Percentiles rank a stretch among this genome's conserved stretches.
These are phyloP conservation scores for Tupaia tana DNA, from an alignment of 2,113 vertebrate species.

Conservation along the genomic window DNA sequence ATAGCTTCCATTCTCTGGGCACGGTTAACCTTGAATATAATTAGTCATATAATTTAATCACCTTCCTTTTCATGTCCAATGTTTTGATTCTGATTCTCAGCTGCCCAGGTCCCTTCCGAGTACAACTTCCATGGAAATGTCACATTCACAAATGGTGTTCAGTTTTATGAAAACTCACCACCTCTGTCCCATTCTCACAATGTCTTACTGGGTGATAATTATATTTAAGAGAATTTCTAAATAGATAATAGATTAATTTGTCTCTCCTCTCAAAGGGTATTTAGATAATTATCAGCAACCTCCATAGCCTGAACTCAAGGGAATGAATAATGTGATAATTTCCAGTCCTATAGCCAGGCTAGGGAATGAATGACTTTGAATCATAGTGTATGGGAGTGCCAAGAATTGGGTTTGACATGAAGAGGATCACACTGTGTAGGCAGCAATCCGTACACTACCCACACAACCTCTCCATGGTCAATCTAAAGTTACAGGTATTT, in stretches of 20 bases:
- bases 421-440: slow-evolving; percentile 40
- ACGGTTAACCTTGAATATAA: background rate
- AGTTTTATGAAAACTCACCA: background rate
- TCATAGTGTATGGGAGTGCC: background rate
- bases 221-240: background rate
- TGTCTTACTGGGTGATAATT: background rate
- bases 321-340: slow-evolving; percentile 44
- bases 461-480: background rate
- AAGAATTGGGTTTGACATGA: background rate
- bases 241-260: slow-evolving; percentile 44
- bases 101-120: background rate
- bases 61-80: background rate
- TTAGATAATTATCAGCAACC: slow-evolving; percentile 53
- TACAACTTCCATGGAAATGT: background rate
- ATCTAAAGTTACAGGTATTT: background rate
- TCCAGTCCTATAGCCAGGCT: background rate
- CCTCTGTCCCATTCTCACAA: background rate
- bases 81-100: background rate
- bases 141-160: background rate
- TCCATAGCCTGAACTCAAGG: slow-evolving; percentile 17
- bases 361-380: slow-evolving; percentile 37
- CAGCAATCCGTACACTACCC: background rate
- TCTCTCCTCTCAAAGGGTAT: slow-evolving; percentile 3
- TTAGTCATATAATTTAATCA: background rate
- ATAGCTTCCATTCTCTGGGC: background rate